Percentiles rank a stretch among this genome's conserved stretches.
These are phyloP conservation scores for Tachysurus vachellii DNA, from an alignment of 2,113 vertebrate species.

Conservation along the genomic window DNA sequence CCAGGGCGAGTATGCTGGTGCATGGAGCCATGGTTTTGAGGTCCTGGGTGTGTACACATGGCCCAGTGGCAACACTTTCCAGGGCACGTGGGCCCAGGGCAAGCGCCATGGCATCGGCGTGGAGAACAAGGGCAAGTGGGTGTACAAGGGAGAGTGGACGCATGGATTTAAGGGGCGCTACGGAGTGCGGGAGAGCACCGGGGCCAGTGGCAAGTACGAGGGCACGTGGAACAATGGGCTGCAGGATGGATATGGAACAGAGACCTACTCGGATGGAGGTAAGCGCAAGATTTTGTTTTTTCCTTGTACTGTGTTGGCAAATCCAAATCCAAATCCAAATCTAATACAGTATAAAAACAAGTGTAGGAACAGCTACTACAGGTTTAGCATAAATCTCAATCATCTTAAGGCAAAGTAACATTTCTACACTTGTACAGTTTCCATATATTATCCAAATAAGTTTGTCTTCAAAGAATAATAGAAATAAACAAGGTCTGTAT, in stretches of 20 bases:
- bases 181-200: constrained; percentile 91
- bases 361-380: neutral
- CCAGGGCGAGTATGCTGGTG: constrained; percentile 97
- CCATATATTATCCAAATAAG: neutral
- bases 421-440: neutral
- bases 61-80: constrained; percentile 98
- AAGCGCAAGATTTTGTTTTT: constrained; percentile 58
- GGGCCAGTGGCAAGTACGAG: constrained; percentile 93
- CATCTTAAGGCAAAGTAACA: neutral
- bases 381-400: neutral
- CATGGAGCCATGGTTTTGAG: constrained; percentile 98
- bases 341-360: too few relatives aligned
- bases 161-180: constrained; percentile 99
- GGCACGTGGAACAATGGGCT: constrained; percentile 99
- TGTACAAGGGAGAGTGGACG: constrained; percentile 98
- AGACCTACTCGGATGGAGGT: constrained; percentile 99
- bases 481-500: neutral
- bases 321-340: too few relatives aligned
- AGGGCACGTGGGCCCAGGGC: constrained; percentile 98
- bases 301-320: neutral
- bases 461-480: neutral
- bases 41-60: constrained; percentile 98
- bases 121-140: constrained; percentile 98
- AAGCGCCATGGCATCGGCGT: constrained; percentile 96
- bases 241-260: constrained; percentile 97